Conservation (phyloP, 2,888 invertebrate genomes). For the Ennomos fuscantarius region DNA sequence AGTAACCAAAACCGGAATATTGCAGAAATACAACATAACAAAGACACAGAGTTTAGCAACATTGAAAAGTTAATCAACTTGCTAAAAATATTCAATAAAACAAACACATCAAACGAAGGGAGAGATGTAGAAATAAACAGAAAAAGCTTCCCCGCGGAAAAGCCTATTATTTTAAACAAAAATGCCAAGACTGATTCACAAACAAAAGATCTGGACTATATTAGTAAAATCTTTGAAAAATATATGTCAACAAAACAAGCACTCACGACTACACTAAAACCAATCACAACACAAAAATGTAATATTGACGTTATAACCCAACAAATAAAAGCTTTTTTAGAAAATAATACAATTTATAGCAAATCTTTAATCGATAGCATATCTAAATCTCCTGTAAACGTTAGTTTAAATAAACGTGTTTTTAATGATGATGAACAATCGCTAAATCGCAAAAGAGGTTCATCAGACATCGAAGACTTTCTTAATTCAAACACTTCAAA, state of each 20-base stretch:
- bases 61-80: conserved; percentile 6
- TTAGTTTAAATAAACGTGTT: neutral
- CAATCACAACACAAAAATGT: conserved; percentile 7
- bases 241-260: conserved; percentile 4
- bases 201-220: conserved; percentile 6
- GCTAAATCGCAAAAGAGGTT: neutral
- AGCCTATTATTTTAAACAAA: neutral
- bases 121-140: neutral
- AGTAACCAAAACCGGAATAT: neutral
- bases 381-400: neutral
- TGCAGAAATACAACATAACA: neutral
- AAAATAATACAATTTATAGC: conserved; percentile 5
- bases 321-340: conserved; percentile 9
- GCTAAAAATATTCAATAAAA: conserved; percentile 1
- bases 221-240: conserved; percentile 5
- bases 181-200: neutral
- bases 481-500: conserved; percentile 3
- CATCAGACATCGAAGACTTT: neutral
- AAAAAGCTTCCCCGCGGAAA: neutral
- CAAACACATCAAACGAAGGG: neutral
- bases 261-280: neutral
- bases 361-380: neutral
- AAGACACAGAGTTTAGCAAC: neutral
- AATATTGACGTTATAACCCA: conserved; percentile 4
- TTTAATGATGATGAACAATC: neutral